Conservation (phyloP, 2,888 invertebrate genomes). For the Sisyra terminalis region DNA sequence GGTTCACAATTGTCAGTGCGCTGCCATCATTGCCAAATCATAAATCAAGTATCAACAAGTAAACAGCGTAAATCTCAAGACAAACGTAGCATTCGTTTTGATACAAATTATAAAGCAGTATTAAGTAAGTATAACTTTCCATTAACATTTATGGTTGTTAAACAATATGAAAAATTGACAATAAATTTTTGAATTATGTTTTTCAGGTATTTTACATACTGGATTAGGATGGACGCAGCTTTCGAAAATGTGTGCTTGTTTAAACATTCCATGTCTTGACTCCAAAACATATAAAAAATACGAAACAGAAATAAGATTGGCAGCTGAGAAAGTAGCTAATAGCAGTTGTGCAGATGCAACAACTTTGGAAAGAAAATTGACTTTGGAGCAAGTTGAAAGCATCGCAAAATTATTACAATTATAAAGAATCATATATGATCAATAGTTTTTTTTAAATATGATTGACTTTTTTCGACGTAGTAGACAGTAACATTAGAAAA, state of each 20-base stretch:
- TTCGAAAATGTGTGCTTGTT: constrained; percentile 2
- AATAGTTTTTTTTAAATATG: too few species aligned
- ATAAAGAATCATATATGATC: too few species aligned
- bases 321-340: background rate
- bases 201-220: background rate
- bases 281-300: constrained; percentile 4
- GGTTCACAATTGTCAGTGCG: background rate
- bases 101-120: constrained; percentile 1
- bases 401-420: too few species aligned
- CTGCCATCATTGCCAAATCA: background rate
- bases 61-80: background rate
- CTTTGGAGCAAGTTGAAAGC: background rate
- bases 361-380: background rate
- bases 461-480: too few species aligned
- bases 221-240: constrained; percentile 3
- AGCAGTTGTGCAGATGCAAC: background rate
- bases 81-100: background rate
- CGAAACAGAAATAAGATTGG: background rate
- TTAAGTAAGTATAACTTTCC: background rate
- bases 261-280: constrained; percentile 5
- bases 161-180: background rate
- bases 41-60: constrained; percentile 1
- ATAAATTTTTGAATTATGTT: background rate
- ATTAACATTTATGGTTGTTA: background rate
- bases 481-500: too few species aligned